These are phyloP conservation scores for Sphenodon punctatus DNA, from an alignment of 2,797 vertebrate species.

Conservation along the genomic window DNA sequence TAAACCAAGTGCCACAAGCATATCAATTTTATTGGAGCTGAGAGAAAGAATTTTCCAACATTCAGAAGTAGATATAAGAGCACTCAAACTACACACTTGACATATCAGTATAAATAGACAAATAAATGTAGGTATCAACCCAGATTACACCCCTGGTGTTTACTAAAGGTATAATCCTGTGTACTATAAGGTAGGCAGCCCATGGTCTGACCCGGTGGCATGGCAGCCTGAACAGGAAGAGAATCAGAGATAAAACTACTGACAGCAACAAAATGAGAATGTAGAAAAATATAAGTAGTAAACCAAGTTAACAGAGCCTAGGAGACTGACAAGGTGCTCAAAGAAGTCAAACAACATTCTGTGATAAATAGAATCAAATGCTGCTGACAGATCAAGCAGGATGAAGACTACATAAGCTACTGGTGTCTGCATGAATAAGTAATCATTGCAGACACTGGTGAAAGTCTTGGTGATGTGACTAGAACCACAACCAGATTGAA, in stretches of 20 bases:
- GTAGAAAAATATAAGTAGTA: constrained; percentile 11
- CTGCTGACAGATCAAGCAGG: constrained; percentile 65
- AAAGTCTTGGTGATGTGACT: constrained; percentile 31
- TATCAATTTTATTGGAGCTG: neutral
- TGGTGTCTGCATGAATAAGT: constrained; percentile 68
- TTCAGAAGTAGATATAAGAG: neutral
- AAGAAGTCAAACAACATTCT: constrained; percentile 55
- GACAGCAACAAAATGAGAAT: constrained; percentile 30
- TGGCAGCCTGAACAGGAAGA: neutral
- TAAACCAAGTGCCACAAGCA: neutral
- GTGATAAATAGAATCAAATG: constrained; percentile 69
- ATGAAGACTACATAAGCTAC: constrained; percentile 65
- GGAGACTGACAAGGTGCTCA: constrained; percentile 63
- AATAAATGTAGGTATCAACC: neutral
- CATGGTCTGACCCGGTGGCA: neutral
- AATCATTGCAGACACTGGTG: constrained; percentile 50
- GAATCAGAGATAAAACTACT: constrained; percentile 11
- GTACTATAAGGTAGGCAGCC: neutral
- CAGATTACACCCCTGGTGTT: neutral
- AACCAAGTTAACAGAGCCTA: constrained; percentile 41
- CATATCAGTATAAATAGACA: neutral
- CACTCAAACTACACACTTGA: neutral
- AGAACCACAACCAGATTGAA: constrained; percentile 38
- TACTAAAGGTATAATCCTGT: neutral
- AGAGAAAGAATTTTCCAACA: neutral